Conservation (phyloP, 2,113 vertebrate genomes). For the Archilochus colubris region DNA sequence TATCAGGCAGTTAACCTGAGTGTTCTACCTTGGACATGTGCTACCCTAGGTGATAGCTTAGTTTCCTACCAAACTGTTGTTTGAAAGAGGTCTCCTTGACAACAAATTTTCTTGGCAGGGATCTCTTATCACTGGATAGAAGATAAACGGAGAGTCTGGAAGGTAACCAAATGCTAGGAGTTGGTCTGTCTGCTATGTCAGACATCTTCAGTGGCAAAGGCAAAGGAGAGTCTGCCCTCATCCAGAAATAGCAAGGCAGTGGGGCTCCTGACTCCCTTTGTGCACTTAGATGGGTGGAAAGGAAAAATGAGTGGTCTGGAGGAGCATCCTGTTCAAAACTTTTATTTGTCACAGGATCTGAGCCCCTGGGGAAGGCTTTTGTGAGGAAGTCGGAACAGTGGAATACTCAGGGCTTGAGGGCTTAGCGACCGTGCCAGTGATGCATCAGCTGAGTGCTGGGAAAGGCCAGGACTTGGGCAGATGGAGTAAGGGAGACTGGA, state of each 20-base stretch:
- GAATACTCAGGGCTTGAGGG: not conserved
- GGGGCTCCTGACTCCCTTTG: not conserved
- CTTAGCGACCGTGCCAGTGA: not conserved
- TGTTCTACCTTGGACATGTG: not conserved
- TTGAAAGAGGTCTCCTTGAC: slow-evolving; percentile 19
- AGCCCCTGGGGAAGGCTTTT: not conserved
- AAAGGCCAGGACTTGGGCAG: slow-evolving; percentile 38
- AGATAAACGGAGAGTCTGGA: slow-evolving; percentile 7
- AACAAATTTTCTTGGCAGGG: slow-evolving; percentile 38
- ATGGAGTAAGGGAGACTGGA: not conserved
- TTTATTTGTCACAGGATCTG: not conserved
- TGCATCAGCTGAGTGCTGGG: not conserved
- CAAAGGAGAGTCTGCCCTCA: not conserved
- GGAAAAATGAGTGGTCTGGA: not conserved
- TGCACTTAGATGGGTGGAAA: not conserved
- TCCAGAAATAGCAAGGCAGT: not conserved
- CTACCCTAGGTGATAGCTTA: not conserved
- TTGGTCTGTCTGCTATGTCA: slow-evolving; percentile 47
- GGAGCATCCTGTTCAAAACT: not conserved
- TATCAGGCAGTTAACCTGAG: slow-evolving; percentile 22
- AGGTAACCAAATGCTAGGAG: slow-evolving; percentile 15
- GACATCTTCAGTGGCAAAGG: slow-evolving; percentile 5
- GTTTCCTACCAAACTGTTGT: slow-evolving; percentile 35
- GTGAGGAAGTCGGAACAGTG: not conserved
- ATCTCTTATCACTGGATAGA: not conserved